Evolutionary conservation across 2,113 vertebrate genomes (phyloP).

Genomic region (Reinhardtius hippoglossoides): DNA sequence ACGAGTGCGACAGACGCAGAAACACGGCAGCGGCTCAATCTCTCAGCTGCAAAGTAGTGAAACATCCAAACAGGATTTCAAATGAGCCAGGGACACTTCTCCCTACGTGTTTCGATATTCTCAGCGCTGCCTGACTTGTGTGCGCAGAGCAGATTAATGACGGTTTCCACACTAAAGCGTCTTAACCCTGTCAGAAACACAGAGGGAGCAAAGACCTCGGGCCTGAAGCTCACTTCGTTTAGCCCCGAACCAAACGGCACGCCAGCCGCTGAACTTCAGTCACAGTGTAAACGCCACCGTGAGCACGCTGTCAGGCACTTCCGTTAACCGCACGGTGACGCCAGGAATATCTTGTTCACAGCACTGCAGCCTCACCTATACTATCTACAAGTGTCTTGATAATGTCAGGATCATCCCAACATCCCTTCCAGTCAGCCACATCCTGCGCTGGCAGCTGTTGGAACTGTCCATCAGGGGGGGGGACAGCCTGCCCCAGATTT

Average conservation of each 20-base stretch:
- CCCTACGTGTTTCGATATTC: slow-evolving; percentile 60
- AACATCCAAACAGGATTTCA: slow-evolving; percentile 76
- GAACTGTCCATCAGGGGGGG: slow-evolving; percentile 13
- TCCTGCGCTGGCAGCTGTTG: slow-evolving; percentile 37
- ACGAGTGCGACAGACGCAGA: slow-evolving; percentile 58
- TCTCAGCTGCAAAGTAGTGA: slow-evolving; percentile 61
- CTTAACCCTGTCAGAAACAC: slow-evolving; percentile 61
- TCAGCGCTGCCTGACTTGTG: slow-evolving; percentile 47
- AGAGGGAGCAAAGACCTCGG: slow-evolving; percentile 29
- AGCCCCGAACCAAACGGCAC: slow-evolving; percentile 17
- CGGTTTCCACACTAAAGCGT: slow-evolving; percentile 70
- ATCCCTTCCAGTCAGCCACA: neutral
- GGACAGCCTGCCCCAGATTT: slow-evolving; percentile 60
- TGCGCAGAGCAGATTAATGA: slow-evolving; percentile 73
- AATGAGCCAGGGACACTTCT: slow-evolving; percentile 66
- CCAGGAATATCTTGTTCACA: neutral
- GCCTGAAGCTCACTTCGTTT: slow-evolving; percentile 27
- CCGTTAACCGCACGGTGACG: neutral
- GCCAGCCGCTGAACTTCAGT: slow-evolving; percentile 8
- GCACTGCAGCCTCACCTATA: no score
- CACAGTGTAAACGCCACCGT: slow-evolving; percentile 18
- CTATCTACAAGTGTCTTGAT: slow-evolving; percentile 10
- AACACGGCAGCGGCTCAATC: slow-evolving; percentile 39
- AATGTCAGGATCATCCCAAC: slow-evolving; percentile 28
- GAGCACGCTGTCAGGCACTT: slow-evolving; percentile 4